These are phyloP conservation scores for Candoia aspera DNA, from an alignment of 2,113 vertebrate genomes.

Conservation along the genomic window DNA sequence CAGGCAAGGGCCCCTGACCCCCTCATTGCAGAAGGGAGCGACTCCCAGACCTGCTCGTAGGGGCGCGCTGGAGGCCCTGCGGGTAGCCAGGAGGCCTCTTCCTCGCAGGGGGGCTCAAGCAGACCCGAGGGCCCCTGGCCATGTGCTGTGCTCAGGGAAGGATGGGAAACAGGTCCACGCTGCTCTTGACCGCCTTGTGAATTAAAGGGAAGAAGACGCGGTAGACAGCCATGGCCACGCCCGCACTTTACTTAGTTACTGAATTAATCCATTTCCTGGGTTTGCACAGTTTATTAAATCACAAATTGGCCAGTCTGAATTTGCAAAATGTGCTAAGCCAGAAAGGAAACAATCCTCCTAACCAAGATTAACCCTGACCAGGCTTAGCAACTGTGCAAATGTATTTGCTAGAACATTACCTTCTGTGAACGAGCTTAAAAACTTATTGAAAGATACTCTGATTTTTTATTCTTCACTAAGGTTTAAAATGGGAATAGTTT, in stretches of 20 bases:
- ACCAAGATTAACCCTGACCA: not conserved
- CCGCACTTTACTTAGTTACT: not conserved
- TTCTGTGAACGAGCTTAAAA: not conserved
- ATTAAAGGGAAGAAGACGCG: not conserved
- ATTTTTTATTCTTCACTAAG: not conserved
- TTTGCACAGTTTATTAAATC: not conserved
- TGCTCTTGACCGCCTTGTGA: not conserved
- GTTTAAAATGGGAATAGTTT: not conserved
- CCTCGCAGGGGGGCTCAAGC: no score
- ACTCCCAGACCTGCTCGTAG: accelerated
- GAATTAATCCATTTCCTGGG: not conserved
- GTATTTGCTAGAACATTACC: not conserved
- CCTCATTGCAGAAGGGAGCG: no score
- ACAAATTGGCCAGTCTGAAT: not conserved
- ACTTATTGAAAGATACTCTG: not conserved
- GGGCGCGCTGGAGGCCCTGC: not conserved
- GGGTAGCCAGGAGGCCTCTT: no score
- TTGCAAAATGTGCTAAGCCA: not conserved
- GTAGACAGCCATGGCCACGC: not conserved
- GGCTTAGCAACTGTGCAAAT: not conserved
- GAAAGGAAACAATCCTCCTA: not conserved
- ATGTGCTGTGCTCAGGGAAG: not conserved
- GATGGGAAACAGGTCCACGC: not conserved
- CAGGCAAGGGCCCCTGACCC: not conserved
- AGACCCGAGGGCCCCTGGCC: no score